Conservation (phyloP, 2,888 invertebrate species). For the Uloborus plumipes region DNA sequence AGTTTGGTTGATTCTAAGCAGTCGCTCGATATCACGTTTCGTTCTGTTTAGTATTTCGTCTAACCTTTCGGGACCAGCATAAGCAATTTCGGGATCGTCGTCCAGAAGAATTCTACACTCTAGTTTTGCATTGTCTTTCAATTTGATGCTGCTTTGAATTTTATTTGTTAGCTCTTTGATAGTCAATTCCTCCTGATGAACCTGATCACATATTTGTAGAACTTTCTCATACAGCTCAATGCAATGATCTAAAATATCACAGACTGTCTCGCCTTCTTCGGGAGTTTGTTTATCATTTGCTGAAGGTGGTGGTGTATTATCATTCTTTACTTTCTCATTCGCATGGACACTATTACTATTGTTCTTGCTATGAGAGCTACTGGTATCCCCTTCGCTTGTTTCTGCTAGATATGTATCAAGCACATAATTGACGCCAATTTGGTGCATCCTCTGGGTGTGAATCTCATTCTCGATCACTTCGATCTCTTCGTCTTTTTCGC, state of each 20-base stretch:
- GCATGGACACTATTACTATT: neutral
- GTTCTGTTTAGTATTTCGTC: slow-evolving; percentile 61
- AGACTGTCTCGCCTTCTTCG: slow-evolving; percentile 15
- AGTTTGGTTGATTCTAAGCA: slow-evolving; percentile 66
- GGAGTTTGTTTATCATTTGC: neutral
- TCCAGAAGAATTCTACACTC: slow-evolving; percentile 20
- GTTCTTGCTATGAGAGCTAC: neutral
- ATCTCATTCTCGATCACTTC: slow-evolving; percentile 84
- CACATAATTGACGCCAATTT: slow-evolving; percentile 84
- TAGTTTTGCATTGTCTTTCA: slow-evolving; percentile 26
- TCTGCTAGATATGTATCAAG: slow-evolving; percentile 82
- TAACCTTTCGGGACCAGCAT: slow-evolving; percentile 46
- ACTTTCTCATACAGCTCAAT: slow-evolving; percentile 61
- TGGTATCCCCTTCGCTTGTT: slow-evolving; percentile 52
- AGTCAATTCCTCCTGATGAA: slow-evolving; percentile 66
- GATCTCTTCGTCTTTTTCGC: slow-evolving; percentile 83
- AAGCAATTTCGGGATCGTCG: slow-evolving; percentile 52
- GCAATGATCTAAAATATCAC: slow-evolving; percentile 61
- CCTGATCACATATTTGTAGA: slow-evolving; percentile 65
- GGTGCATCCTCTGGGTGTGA: slow-evolving; percentile 80
- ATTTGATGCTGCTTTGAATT: slow-evolving; percentile 46
- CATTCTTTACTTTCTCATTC: neutral
- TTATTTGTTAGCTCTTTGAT: slow-evolving; percentile 64
- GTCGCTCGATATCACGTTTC: slow-evolving; percentile 67
- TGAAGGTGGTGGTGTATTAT: no score